Percentiles rank a stretch among this genome's conserved stretches.
Evolutionary conservation across 2,113 vertebrate genomes (phyloP).

Genomic region (Notarius lentiginosus): DNA sequence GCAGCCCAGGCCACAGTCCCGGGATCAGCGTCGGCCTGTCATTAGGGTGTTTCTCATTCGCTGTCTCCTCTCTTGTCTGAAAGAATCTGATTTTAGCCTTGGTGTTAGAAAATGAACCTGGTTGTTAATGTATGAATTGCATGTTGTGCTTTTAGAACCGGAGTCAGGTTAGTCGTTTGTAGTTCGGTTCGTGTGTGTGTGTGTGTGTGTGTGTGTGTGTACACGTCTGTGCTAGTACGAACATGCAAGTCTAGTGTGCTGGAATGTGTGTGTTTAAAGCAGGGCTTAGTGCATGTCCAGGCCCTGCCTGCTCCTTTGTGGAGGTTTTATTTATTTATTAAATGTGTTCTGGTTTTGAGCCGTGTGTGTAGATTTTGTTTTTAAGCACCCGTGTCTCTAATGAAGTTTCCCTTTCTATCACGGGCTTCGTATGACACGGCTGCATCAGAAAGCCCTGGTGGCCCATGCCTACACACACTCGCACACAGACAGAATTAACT

Average conservation of each 20-base stretch:
- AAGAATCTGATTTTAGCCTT: neutral
- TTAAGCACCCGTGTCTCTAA: conserved; percentile 42
- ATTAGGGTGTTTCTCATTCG: neutral
- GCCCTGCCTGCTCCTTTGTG: conserved; percentile 57
- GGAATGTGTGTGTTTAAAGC: conserved; percentile 71
- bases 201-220: neutral
- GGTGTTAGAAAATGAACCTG: neutral
- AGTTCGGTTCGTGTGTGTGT: neutral
- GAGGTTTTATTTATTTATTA: neutral
- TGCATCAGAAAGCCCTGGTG: conserved; percentile 4
- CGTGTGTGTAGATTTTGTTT: neutral
- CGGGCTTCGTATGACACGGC: conserved; percentile 19
- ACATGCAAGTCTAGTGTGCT: conserved; percentile 65
- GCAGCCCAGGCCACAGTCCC: neutral
- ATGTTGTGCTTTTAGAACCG: too few species aligned
- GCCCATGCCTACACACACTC: neutral
- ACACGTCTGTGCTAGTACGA: conserved; percentile 60
- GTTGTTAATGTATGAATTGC: neutral
- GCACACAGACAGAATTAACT: neutral
- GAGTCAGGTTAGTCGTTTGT: neutral
- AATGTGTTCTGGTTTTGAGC: neutral
- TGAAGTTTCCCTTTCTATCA: conserved; percentile 53
- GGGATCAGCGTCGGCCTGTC: neutral
- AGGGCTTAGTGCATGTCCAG: conserved; percentile 66
- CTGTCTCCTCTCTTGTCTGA: neutral